These are phyloP conservation scores for Leucania comma DNA, from an alignment of 2,888 invertebrate genomes.

Conservation along the genomic window DNA sequence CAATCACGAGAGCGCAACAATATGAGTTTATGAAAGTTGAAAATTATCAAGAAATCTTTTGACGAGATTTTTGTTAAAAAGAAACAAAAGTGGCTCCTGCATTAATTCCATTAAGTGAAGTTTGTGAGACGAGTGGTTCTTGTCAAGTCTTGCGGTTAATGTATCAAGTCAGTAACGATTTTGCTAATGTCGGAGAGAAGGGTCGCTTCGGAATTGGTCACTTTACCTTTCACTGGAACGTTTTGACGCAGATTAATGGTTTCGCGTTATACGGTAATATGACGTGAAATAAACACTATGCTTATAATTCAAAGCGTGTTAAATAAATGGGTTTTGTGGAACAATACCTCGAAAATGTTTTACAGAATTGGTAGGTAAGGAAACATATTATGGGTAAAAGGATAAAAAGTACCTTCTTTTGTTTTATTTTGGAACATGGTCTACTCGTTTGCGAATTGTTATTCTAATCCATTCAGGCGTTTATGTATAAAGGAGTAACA, in stretches of 20 bases:
- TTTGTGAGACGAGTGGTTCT: constrained; percentile 54
- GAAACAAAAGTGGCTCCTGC: constrained; percentile 43
- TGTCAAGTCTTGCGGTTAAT: constrained; percentile 75
- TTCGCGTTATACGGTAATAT: constrained; percentile 72
- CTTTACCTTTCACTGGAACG: constrained; percentile 74
- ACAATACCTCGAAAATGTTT: constrained; percentile 14
- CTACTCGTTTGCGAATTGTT: no score
- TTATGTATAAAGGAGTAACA: no score
- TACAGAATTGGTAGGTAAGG: neutral
- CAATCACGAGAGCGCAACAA: constrained; percentile 41
- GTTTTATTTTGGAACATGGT: no score
- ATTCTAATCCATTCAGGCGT: no score
- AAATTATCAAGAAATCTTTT: constrained; percentile 51
- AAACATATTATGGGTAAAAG: no score
- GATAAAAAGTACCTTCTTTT: no score
- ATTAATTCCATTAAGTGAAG: constrained; percentile 53
- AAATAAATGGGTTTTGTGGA: constrained; percentile 11
- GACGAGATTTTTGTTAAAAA: constrained; percentile 46
- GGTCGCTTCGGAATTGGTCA: constrained; percentile 74
- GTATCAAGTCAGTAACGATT: constrained; percentile 81
- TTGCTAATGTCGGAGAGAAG: constrained; percentile 81
- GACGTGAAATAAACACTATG: constrained; percentile 69
- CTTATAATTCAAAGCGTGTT: constrained; percentile 36
- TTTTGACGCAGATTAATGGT: constrained; percentile 84
- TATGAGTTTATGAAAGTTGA: constrained; percentile 50